Base-by-base conservation (phyloP, 2,888 invertebrate genomes). In the Caenorhabditis wallacei region DNA sequence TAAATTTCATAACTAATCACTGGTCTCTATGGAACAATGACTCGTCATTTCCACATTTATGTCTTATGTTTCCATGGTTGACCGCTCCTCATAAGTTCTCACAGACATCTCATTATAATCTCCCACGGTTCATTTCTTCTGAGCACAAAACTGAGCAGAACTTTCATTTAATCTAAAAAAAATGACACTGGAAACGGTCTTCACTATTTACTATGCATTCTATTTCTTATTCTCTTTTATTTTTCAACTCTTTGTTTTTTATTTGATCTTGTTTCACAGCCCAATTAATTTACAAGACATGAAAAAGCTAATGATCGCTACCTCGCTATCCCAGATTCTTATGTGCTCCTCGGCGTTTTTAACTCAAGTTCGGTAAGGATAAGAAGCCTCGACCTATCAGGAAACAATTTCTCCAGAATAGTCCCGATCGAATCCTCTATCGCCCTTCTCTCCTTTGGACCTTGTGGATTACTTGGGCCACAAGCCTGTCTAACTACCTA, bases 261-360 rank as follows among this genome's bases (percentile, higher is more conserved):
- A 43, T 35, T 22, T 76, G n/a, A 76, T 76, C 24, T 20, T 76
- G 0, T 53, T 68, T 20, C 76, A 76, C 20, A 76, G 76, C 22
- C 76, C 76, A 20, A n/a, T 53, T 0, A 76, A 48, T 68, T 46
- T 76, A 22, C 24, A 53, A 26, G 68, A 76, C 10, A 68, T 76
- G 76, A 68, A 61, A 37, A 68, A 68, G n/a, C 43, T 76, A 20
- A 68, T 76, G 76, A 24, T 51, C 26, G 68, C 76, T 16, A 76
- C 76, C 10, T 76, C 76, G 26, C 11, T 68, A 2, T 76, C 76
- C 0, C 76, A 76, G n/a, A 61, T 76, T 59, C 5, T 61, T 2
- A 76, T 76, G 76, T 76, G 76, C 8, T 43, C 30, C 0, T 76
- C 76, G 53, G 76, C 76, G 40, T 76, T 76, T 68, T 68, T 68